Conservation (phyloP, 2,888 invertebrate species). For the Drosophila meridionalis region DNA sequence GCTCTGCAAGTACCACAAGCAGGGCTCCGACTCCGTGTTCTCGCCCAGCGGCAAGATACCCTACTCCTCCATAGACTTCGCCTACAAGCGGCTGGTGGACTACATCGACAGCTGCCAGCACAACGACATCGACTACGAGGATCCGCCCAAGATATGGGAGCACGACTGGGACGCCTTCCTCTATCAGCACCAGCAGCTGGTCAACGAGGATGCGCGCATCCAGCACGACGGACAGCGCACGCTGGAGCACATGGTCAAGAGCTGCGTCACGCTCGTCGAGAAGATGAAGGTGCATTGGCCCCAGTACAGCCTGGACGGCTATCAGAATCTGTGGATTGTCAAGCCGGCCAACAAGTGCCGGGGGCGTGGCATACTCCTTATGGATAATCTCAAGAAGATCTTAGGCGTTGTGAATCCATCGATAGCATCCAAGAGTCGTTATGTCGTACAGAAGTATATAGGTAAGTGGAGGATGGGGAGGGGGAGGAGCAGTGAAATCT, state of each 20-base stretch:
- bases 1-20: constrained; percentile 86
- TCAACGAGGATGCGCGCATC: constrained; percentile 88
- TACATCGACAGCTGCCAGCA: constrained; percentile 91
- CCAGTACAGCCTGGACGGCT: constrained; percentile 93
- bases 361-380: constrained; percentile 94
- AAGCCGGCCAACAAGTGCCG: constrained; percentile 97
- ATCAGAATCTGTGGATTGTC: constrained; percentile 96
- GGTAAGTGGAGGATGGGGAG: constrained; percentile 86
- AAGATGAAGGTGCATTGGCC: constrained; percentile 91
- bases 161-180: constrained; percentile 96
- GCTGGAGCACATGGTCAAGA: constrained; percentile 80
- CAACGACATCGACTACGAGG: constrained; percentile 89
- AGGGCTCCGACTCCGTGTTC: constrained; percentile 87
- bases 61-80: constrained; percentile 91
- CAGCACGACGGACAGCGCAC: constrained; percentile 77
- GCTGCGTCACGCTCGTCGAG: constrained; percentile 88
- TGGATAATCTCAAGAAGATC: constrained; percentile 94
- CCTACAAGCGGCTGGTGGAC: constrained; percentile 91
- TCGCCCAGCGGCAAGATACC: constrained; percentile 89
- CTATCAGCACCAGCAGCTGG: constrained; percentile 88
- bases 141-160: constrained; percentile 88
- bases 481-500: too few relatives aligned
- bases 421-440: constrained; percentile 90
- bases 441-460: constrained; percentile 97
- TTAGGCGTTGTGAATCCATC: constrained; percentile 89